phyloP scores from a whole-genome alignment of 2,888 invertebrate species.

The Koerneria pararmatus region DNA sequence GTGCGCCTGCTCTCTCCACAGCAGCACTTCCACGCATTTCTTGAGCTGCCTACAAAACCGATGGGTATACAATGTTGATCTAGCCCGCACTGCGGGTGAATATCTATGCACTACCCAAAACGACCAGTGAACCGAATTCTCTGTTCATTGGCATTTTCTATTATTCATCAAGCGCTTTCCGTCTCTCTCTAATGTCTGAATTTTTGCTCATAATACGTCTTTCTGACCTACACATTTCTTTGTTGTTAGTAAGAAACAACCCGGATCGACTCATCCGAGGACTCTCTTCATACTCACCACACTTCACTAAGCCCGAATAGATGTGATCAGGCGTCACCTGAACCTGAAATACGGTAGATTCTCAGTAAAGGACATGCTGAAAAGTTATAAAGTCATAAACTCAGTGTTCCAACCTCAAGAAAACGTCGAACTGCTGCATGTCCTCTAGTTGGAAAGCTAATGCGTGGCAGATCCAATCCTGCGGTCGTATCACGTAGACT shows the following conservation, averaged over 20 bases:
- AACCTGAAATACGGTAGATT: too few relatives aligned
- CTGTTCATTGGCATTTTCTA: background rate
- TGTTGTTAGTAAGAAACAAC: too few relatives aligned
- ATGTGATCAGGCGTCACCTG: too few relatives aligned
- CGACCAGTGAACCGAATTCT: background rate
- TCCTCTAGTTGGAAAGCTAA: conserved; percentile 54
- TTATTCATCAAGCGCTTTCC: background rate
- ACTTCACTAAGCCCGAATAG: too few relatives aligned
- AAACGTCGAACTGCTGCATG: conserved; percentile 42
- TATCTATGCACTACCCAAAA: background rate
- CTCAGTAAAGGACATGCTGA: too few relatives aligned
- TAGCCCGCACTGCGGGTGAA: too few relatives aligned
- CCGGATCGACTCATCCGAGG: too few relatives aligned
- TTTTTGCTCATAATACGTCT: too few relatives aligned
- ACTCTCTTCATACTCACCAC: too few relatives aligned
- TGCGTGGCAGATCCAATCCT: conserved; percentile 52
- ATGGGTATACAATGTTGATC: too few relatives aligned
- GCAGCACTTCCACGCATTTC: conserved; percentile 43
- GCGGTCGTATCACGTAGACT: conserved; percentile 48
- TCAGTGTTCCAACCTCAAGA: conserved; percentile 34
- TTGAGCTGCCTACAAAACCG: conserved; percentile 41
- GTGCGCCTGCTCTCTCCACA: conserved; percentile 50
- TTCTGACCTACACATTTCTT: too few relatives aligned
- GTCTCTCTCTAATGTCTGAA: background rate
- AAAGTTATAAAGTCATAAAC: too few relatives aligned